These are phyloP conservation scores for Madoqua kirkii DNA, from an alignment of 2,113 vertebrate species.

Conservation along the genomic window DNA sequence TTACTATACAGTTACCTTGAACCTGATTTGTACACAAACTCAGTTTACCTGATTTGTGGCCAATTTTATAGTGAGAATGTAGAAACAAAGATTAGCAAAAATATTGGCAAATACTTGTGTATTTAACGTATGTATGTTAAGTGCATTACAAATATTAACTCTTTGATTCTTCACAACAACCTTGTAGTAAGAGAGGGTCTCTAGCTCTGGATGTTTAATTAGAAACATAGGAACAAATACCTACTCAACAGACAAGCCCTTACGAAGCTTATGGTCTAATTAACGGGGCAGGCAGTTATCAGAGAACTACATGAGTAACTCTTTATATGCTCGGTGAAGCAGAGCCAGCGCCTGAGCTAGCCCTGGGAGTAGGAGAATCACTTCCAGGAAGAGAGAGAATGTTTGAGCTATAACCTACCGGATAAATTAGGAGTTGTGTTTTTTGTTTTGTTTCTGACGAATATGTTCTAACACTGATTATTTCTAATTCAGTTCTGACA, in stretches of 20 bases:
- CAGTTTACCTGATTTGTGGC: neutral
- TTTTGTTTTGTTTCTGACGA: neutral
- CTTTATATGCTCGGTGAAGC: neutral
- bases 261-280: neutral
- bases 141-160: neutral
- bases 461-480: neutral
- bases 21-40: neutral
- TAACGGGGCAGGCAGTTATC: neutral
- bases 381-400: neutral
- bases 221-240: neutral
- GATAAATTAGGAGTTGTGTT: neutral
- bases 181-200: neutral
- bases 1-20: neutral
- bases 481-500: neutral
- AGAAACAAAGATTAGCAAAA: neutral
- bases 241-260: neutral
- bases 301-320: neutral
- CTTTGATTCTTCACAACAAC: neutral
- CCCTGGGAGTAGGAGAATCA: neutral
- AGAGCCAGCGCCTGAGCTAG: neutral
- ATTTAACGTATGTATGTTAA: neutral
- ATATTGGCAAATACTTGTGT: neutral
- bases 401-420: neutral
- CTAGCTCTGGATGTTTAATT: neutral
- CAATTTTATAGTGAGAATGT: neutral